A percentile compares a stretch with the other conserved stretches of the same genome.
Conservation (phyloP, 2,888 invertebrate species). For the Melanostoma mellinum region DNA sequence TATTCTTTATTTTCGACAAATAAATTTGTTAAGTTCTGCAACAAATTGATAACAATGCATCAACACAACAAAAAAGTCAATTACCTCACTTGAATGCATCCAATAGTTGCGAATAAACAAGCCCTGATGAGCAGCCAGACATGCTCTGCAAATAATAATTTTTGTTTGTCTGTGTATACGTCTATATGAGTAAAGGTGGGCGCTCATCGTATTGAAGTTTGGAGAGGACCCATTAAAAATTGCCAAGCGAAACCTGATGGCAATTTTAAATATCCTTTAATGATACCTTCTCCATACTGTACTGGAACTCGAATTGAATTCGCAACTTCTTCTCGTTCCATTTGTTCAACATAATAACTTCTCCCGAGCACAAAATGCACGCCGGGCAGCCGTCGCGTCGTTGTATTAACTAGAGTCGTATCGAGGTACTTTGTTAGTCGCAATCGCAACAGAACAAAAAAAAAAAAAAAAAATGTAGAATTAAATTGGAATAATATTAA, state of each 20-base stretch:
- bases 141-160: slow-evolving; percentile 17
- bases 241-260: slow-evolving; percentile 63
- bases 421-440: no score
- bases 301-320: slow-evolving; percentile 58
- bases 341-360: slow-evolving; percentile 27
- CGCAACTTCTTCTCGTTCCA: slow-evolving; percentile 17
- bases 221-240: slow-evolving; percentile 53
- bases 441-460: not conserved
- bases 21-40: slow-evolving; percentile 27
- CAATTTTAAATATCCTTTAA: slow-evolving; percentile 71
- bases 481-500: slow-evolving; percentile 59
- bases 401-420: slow-evolving; percentile 12
- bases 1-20: slow-evolving; percentile 1
- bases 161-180: not conserved
- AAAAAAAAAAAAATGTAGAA: slow-evolving; percentile 8
- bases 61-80: slow-evolving; percentile 15
- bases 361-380: slow-evolving; percentile 36
- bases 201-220: no score
- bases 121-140: slow-evolving; percentile 44
- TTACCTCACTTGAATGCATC: slow-evolving; percentile 42
- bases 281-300: slow-evolving; percentile 41
- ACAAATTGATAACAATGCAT: slow-evolving; percentile 28
- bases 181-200: not conserved
- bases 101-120: slow-evolving; percentile 38
- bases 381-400: slow-evolving; percentile 10